A percentile compares a stretch with the other conserved stretches of the same genome.
Evolutionary conservation across 2,888 invertebrate species (phyloP).

Genomic region (Hanleya hanleyi): DNA sequence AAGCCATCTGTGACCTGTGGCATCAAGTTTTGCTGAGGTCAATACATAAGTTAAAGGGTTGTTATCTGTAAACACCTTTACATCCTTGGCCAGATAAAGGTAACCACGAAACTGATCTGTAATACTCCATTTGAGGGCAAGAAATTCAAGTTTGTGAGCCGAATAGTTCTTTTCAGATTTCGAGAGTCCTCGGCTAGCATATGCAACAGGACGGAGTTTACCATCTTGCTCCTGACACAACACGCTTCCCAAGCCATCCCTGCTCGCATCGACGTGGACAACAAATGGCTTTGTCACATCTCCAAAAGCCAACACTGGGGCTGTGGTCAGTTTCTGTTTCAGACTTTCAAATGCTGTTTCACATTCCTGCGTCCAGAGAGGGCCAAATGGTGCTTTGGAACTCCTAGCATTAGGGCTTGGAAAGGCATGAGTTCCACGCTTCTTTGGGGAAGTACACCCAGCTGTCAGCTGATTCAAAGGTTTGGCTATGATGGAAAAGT

Average conservation of each 20-base stretch:
- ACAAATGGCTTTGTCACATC: slow-evolving; percentile 27
- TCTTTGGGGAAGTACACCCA: not conserved
- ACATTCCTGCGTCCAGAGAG: slow-evolving; percentile 13
- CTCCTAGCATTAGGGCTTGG: not conserved
- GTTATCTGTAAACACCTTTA: slow-evolving; percentile 5
- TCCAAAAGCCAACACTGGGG: slow-evolving; percentile 28
- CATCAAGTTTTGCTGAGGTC: slow-evolving; percentile 24
- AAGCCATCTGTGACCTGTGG: slow-evolving; percentile 26
- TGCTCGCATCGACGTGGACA: slow-evolving; percentile 25
- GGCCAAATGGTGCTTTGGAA: not conserved
- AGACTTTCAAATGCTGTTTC: slow-evolving; percentile 26
- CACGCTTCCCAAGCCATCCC: slow-evolving; percentile 27
- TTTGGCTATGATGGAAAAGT: not conserved
- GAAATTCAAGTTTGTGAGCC: slow-evolving; percentile 24
- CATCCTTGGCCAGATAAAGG: slow-evolving; percentile 10
- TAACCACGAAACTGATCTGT: slow-evolving; percentile 27
- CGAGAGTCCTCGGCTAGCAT: slow-evolving; percentile 20
- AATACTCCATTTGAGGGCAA: slow-evolving; percentile 31
- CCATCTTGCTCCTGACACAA: slow-evolving; percentile 28
- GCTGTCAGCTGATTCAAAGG: not conserved
- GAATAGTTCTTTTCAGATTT: slow-evolving; percentile 22
- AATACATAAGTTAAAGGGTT: slow-evolving; percentile 26
- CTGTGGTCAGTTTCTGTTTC: not conserved
- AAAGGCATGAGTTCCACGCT: not conserved
- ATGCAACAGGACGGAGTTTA: slow-evolving; percentile 16